These are phyloP conservation scores for Huso huso DNA, from an alignment of 2,797 vertebrate genomes.

Conservation along the genomic window DNA sequence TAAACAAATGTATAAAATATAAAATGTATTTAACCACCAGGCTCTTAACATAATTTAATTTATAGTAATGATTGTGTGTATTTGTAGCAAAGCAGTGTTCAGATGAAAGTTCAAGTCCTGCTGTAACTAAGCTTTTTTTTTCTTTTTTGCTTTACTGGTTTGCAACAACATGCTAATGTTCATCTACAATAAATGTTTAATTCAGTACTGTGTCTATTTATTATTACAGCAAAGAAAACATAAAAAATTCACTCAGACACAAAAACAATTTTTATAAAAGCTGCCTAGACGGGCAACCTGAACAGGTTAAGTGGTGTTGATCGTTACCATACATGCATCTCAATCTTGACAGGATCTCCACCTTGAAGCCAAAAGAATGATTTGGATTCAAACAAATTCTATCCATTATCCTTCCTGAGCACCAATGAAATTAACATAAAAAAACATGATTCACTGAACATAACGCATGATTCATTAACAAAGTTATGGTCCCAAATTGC, in stretches of 20 bases:
- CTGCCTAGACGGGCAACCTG: no score
- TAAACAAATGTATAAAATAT: not conserved
- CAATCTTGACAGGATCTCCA: no score
- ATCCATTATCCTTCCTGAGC: no score
- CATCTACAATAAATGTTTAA: slow-evolving; percentile 34
- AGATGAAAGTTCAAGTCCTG: slow-evolving; percentile 15
- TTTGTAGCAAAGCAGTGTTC: slow-evolving; percentile 18
- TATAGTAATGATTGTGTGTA: slow-evolving; percentile 26
- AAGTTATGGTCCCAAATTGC: not conserved
- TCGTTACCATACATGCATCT: no score
- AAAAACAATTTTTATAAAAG: no score
- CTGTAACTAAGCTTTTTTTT: slow-evolving; percentile 16
- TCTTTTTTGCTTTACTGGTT: slow-evolving; percentile 20
- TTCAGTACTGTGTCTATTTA: slow-evolving; percentile 14
- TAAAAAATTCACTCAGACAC: no score
- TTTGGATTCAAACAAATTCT: no score
- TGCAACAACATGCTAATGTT: slow-evolving; percentile 27
- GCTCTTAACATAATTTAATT: slow-evolving; percentile 16
- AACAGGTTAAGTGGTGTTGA: no score
- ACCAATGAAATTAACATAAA: not conserved
- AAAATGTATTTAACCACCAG: not conserved
- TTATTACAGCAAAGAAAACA: not conserved
- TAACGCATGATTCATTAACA: not conserved
- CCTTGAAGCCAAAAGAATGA: no score
- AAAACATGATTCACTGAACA: not conserved